Evolutionary conservation across 2,888 invertebrate species (phyloP), one percentile per base, ranked within the genome.

Genomic region (Azorinus chamasolen): DNA sequence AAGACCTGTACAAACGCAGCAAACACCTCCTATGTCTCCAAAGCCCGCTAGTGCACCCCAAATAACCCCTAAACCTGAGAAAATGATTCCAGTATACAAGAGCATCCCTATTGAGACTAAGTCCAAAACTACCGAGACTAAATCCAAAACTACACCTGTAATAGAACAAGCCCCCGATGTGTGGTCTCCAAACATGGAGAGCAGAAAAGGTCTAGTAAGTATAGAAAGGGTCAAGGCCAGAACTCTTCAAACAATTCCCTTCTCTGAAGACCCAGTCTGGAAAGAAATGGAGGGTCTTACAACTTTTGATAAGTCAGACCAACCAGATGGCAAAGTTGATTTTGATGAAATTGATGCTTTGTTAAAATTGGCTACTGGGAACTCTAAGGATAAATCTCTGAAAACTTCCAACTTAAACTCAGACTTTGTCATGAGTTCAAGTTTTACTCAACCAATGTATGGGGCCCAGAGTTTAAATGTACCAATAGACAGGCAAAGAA

Each of bases 251-350:
- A 89, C 90, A n/a, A 89, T 89, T 24, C 90, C 89, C 2, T 88
- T 89, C 66, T 88, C 89, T 10, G 89, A 90, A 53, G 90, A 90
- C 50, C 90, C 89, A 5, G 87, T 90, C 27, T 90, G 90, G 90
- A 89, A 89, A 66, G 88, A 89, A 70, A 89, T 90, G 12, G 89
- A 89, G 57, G 87, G 87, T 57, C 85, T 90, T 79, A 88, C 89
- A 8, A 85, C 80, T n/a, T 89, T 89, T 69, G 88, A 89, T 22
- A 78, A 78, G 45, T 57, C 75, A 22, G 55, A 62, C 22, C 73
- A 74, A 16, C 65, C 59, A 0, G 51, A 57, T n/a, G 20, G 48
- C 4, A 74, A 65, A 18, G 55, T 78, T 14, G 72, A 78, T 43
- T 78, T 75, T 54, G 81, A 81, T 54, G 81, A 81, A 24, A 78